Evolutionary conservation across 1,140 invertebrate genomes (phyloP).

Genomic region (Drosophila chauvacae): DNA sequence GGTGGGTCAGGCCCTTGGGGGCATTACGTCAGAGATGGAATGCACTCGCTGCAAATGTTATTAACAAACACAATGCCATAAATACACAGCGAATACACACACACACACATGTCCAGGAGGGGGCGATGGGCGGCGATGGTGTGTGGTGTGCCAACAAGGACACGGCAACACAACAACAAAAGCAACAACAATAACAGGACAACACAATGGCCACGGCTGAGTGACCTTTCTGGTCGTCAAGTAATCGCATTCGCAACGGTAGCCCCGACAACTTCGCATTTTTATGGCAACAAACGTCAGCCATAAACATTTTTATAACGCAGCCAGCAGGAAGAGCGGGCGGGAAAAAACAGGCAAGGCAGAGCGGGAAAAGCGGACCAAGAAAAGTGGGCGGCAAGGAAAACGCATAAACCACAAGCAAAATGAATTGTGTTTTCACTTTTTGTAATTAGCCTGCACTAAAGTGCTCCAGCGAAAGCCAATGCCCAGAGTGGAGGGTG

Average conservation of each 20-base stretch:
- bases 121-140: background rate
- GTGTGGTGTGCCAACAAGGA: slow-evolving; percentile 23
- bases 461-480: slow-evolving; percentile 29
- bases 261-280: slow-evolving; percentile 61
- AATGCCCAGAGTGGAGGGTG: background rate
- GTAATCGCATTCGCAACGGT: slow-evolving; percentile 68
- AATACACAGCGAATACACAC: slow-evolving; percentile 35
- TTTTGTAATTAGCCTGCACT: slow-evolving; percentile 74
- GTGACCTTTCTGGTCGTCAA: slow-evolving; percentile 65
- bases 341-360: background rate
- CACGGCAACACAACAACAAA: slow-evolving; percentile 15
- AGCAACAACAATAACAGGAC: slow-evolving; percentile 16
- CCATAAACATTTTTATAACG: slow-evolving; percentile 74
- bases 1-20: slow-evolving; percentile 10
- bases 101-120: slow-evolving; percentile 1
- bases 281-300: slow-evolving; percentile 73
- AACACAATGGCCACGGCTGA: slow-evolving; percentile 52
- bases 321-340: slow-evolving; percentile 39
- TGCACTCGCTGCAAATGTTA: slow-evolving; percentile 69
- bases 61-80: slow-evolving; percentile 68
- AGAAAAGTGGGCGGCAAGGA: slow-evolving; percentile 19
- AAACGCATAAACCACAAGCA: slow-evolving; percentile 73
- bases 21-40: slow-evolving; percentile 64
- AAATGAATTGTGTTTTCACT: slow-evolving; percentile 80
- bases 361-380: slow-evolving; percentile 1